Base-by-base conservation (phyloP, 2,113 vertebrate genomes). In the Aramus guarauna region DNA sequence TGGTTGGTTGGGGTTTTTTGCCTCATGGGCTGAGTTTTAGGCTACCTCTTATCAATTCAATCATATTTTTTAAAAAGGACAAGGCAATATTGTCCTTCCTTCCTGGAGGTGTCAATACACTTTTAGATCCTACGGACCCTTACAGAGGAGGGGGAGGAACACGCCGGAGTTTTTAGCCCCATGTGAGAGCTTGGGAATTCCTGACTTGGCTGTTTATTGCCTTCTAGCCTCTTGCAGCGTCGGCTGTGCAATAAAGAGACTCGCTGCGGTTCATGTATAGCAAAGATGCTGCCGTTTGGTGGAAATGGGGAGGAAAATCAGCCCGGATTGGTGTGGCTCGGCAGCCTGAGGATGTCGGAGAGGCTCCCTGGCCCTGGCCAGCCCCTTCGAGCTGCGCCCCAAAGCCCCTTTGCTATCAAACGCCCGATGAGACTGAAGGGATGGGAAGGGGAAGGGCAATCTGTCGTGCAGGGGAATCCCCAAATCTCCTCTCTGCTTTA, bases 281-380 rank as follows among this genome's bases (percentile, higher is more conserved):
- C 39, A 41, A 43, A 59, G 41, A 12, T 16, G 30, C 41, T 23
- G 39, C 55, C 9, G 1, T 24, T 37, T 29, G 71, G 15, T 41
- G 56, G 81, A 30, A 36, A 39, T 1, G 15, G 37, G 43, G 23
- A 71, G n/a, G 50, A 53, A 39, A 47, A 81, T 15, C 20, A 4
- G 34, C 30, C 0, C 1, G 67, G 53, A 22, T 8, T 1, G 12
- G 32, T 19, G 47, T 9, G 20, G 18, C 21, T 12, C 2, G 2
- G 47, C 29, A 76, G 55, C n/a, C 34, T 9, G n/a, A 15, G 26
- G 41, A 8, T 23, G 26, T 9, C 2, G 3, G 37, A 50, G 73
- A 19, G 15, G 52, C 37, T 77, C 77, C 36, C 12, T 30, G 2
- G 4, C 41, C 34, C 36, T 21, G 20, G 4, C 24, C 50, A 34